Evolutionary conservation across 2,113 vertebrate genomes (phyloP), one percentile per base, ranked within the genome.

Genomic region (Hydropotes inermis): DNA sequence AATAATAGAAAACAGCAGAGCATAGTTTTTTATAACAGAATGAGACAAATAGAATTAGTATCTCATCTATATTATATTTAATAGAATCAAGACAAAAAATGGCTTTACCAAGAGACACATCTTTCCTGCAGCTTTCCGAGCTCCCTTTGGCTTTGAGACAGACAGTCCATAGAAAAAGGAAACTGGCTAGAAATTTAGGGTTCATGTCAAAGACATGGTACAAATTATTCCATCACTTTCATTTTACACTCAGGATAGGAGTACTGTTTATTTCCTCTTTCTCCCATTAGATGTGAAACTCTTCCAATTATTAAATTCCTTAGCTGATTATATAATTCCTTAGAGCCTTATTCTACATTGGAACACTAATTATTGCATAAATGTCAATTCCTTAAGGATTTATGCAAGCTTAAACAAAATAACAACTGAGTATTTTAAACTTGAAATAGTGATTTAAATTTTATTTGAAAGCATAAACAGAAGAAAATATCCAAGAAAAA

Each of bases 281-380:
- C 11, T 97, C 79, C 83, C 52, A 50, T 54, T 83, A 85, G 55
- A 92, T 67, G 36, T 10, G 27, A 93, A 94, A 67, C 64, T 84
- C 50, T 95, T 95, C n/a, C 36, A 95, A 96, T 96, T 94, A 98
- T 76, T 92, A 95, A 96, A 89, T 96, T 96, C 92, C 61, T 96
- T 92, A 67, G 57, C n/a, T 94, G 15, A 10, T 88, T 96, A 87
- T 17, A 17, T 58, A 92, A 95, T 92, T 87, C 90, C 87, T 94
- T 23, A 82, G 90, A 92, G 84, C 25, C 54, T 96, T 90, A 90
- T 93, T 84, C 86, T 97, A 87, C 57, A 81, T 85, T 84, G 81
- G 12, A 96, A 94, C 70, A 94, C 74, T 97, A 97, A 97, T 96
- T 97, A 98, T 96, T 95, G 15, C 7, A 97, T 92, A 96, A 97